Percentiles rank a stretch among this genome's conserved stretches.
Evolutionary conservation across 2,113 vertebrate genomes (phyloP).

Genomic region (Odobenus rosmarus): DNA sequence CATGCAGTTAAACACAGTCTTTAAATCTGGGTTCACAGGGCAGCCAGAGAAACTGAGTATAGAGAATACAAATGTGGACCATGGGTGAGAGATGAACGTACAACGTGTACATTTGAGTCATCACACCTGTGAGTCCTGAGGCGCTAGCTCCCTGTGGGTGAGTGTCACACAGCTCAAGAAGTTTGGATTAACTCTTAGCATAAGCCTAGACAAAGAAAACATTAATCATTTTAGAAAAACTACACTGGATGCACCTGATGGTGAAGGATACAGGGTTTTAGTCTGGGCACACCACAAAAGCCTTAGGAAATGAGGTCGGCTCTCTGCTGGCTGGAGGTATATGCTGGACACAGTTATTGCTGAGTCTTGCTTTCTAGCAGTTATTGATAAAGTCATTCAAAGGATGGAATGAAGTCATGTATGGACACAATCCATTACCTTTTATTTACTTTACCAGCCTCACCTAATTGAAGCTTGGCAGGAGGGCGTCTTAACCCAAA

Average conservation of each 20-base stretch:
- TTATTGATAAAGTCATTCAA: conserved; percentile 54
- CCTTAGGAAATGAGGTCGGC: not conserved
- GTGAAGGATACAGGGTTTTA: not conserved
- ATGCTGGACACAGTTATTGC: not conserved
- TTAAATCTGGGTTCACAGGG: not conserved
- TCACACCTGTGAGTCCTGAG: no score
- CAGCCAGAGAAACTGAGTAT: not conserved
- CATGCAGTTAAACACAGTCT: not conserved
- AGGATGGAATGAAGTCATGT: conserved; percentile 60
- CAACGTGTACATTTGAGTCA: rapidly evolving
- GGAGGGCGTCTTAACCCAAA: conserved; percentile 72
- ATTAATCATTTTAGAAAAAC: not conserved
- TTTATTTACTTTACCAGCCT: conserved; percentile 74
- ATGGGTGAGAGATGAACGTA: not conserved
- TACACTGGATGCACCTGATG: not conserved
- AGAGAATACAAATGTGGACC: not conserved
- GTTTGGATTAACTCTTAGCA: not conserved
- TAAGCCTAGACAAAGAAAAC: not conserved
- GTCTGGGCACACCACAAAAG: not conserved
- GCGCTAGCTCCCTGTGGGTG: not conserved
- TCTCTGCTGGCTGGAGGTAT: not conserved
- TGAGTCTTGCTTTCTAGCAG: not conserved
- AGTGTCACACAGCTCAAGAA: not conserved
- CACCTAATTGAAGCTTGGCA: conserved; percentile 73
- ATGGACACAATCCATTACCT: conserved; percentile 75